phyloP scores from a whole-genome alignment of 2,797 vertebrate genomes.

The Galago senegalensis region DNA sequence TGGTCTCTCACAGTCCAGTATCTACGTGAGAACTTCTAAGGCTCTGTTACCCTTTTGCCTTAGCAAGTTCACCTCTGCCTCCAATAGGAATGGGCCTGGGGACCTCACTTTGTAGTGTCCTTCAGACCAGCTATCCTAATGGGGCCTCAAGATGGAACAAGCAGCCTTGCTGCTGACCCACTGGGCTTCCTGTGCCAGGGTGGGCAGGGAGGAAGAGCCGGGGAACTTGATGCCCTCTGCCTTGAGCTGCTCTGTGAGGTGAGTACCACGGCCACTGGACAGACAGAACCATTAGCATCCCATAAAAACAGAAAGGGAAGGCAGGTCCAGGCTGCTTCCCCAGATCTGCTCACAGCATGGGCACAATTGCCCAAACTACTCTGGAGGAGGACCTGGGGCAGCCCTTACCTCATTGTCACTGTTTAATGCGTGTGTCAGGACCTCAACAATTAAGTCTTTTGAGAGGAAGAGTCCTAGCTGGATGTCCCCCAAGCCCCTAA shows the following conservation, averaged over 20 bases:
- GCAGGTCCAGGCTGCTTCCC: neutral
- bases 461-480: neutral
- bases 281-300: neutral
- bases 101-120: rapidly evolving
- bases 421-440: neutral
- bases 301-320: neutral
- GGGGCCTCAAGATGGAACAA: rapidly evolving
- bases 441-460: neutral
- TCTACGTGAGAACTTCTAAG: neutral
- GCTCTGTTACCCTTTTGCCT: neutral
- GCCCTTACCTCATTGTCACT: neutral
- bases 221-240: neutral
- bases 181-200: neutral
- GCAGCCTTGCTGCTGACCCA: neutral
- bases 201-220: neutral
- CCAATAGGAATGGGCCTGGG: rapidly evolving
- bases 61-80: neutral
- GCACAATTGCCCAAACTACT: neutral
- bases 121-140: neutral
- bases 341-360: rapidly evolving
- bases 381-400: neutral
- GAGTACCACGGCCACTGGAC: neutral
- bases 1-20: neutral
- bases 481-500: neutral
- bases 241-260: neutral